Evolutionary conservation across 2,797 vertebrate species (phyloP).

Genomic region (Furcifer pardalis): DNA sequence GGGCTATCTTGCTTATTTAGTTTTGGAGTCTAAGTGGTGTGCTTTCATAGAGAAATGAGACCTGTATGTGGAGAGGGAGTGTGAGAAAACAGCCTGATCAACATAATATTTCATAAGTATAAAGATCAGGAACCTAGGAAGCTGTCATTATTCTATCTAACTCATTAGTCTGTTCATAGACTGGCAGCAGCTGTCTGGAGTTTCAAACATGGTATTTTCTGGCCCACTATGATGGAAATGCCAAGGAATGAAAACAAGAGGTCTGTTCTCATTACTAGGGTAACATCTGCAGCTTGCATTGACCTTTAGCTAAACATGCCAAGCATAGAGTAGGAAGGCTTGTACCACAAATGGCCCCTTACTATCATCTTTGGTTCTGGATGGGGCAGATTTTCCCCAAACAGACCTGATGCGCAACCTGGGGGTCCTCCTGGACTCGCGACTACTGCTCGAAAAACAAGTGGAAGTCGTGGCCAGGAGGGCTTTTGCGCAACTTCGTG

Average conservation of each 20-base stretch:
- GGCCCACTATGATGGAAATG: background rate
- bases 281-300: background rate
- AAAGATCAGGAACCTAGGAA: background rate
- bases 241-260: background rate
- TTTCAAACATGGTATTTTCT: background rate
- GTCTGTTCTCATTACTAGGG: too few relatives aligned
- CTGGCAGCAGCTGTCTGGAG: background rate
- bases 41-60: background rate
- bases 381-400: too few relatives aligned
- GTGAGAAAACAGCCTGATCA: background rate
- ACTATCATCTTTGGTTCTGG: too few relatives aligned
- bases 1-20: too few relatives aligned
- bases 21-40: conserved; percentile 24
- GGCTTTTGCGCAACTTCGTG: too few relatives aligned
- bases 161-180: background rate
- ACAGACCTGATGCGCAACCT: too few relatives aligned
- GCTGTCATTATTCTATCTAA: background rate
- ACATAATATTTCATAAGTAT: background rate
- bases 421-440: too few relatives aligned
- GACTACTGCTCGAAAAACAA: too few relatives aligned
- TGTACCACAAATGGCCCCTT: background rate
- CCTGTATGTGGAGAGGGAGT: background rate
- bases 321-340: background rate
- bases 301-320: background rate
- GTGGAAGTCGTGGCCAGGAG: too few relatives aligned